These are phyloP conservation scores for Corella eumyota DNA, from an alignment of 23 tunicate species.

Conservation along the genomic window DNA sequence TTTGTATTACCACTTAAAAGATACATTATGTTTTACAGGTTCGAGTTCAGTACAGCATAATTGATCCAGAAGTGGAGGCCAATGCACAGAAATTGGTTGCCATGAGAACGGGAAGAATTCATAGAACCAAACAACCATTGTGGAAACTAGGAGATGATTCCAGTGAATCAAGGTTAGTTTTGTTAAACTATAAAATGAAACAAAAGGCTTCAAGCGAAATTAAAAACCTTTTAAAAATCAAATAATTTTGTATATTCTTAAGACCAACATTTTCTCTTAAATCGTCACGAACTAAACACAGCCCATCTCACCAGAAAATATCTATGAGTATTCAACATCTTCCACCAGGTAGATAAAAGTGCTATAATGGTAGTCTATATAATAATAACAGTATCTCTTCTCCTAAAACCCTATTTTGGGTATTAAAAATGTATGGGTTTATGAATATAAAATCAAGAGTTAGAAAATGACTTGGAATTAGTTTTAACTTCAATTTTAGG, in stretches of 20 bases:
- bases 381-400: no score
- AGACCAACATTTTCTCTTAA: no score
- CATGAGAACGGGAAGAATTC: constrained; percentile 16
- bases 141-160: constrained; percentile 12
- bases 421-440: no score
- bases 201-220: no score
- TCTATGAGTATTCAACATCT: not conserved
- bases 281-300: constrained; percentile 1
- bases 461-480: no score
- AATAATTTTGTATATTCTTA: no score
- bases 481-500: no score
- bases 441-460: no score
- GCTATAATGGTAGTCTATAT: not conserved
- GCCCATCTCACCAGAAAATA: not conserved
- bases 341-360: not conserved
- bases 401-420: no score
- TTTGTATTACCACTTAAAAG: not conserved
- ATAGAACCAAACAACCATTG: constrained; percentile 7
- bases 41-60: constrained; percentile 57
- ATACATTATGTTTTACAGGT: constrained; percentile 53
- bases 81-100: constrained; percentile 55
- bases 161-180: no score
- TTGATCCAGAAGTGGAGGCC: constrained; percentile 81
- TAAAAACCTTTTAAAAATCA: no score
- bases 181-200: no score